phyloP scores from a whole-genome alignment of 2,797 vertebrate genomes.

The Alectoris magna region DNA sequence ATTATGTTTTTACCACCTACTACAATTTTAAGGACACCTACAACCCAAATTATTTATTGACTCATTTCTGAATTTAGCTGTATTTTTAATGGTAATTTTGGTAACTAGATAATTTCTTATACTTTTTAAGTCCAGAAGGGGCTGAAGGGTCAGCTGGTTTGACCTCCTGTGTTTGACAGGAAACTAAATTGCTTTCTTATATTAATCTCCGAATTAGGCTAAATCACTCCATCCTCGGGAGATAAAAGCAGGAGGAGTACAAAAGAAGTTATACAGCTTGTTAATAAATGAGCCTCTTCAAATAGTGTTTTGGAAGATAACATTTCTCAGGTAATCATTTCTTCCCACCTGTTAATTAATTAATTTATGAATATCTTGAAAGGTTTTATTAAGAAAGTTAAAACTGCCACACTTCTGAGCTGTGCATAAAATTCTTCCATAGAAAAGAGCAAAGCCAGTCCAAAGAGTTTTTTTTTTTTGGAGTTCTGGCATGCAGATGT shows the following conservation, averaged over 20 bases:
- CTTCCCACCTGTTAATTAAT: neutral
- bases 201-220: neutral
- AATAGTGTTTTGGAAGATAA: slow-evolving; percentile 1
- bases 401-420: neutral
- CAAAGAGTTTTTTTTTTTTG: neutral
- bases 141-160: neutral
- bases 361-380: slow-evolving; percentile 14
- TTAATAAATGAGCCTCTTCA: slow-evolving; percentile 41
- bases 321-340: slow-evolving; percentile 3
- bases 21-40: neutral
- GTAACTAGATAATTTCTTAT: neutral
- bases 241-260: neutral
- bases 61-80: neutral
- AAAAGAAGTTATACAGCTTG: neutral
- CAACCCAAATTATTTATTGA: neutral
- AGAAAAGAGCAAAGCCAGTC: neutral
- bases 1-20: neutral
- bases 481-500: neutral
- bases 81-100: neutral
- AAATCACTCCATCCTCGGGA: neutral
- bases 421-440: neutral
- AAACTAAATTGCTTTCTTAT: slow-evolving; percentile 2
- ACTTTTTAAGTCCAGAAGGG: neutral
- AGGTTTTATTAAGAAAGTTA: neutral
- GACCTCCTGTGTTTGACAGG: neutral